These are phyloP conservation scores for Hypsopygia costalis DNA, from an alignment of 2,888 invertebrate species.

Conservation along the genomic window DNA sequence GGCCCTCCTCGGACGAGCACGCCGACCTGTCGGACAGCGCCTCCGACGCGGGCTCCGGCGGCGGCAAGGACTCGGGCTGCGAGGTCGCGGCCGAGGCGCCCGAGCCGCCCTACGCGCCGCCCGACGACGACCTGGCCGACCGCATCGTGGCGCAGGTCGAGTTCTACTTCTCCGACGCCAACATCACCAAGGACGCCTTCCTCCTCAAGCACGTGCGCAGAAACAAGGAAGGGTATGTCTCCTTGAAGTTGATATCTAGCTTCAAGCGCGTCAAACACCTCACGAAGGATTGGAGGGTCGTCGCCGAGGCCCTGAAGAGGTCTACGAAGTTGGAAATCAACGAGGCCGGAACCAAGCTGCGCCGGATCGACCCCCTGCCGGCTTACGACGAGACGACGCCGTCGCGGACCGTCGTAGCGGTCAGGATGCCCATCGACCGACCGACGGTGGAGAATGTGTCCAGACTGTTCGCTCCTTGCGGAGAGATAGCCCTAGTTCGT, in stretches of 20 bases:
- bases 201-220: slow-evolving; percentile 95
- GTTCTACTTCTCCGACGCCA: slow-evolving; percentile 97
- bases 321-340: slow-evolving; percentile 93
- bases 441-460: slow-evolving; percentile 95
- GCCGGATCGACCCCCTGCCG: slow-evolving; percentile 91
- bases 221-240: slow-evolving; percentile 97
- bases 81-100: slow-evolving; percentile 80
- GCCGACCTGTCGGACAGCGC: slow-evolving; percentile 85
- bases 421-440: slow-evolving; percentile 90
- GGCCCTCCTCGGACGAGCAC: slow-evolving; percentile 80
- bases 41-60: slow-evolving; percentile 82
- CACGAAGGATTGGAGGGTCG: slow-evolving; percentile 96
- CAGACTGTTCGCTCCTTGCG: slow-evolving; percentile 92
- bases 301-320: slow-evolving; percentile 90
- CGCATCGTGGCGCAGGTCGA: slow-evolving; percentile 94
- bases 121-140: slow-evolving; percentile 88
- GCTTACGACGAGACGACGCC: slow-evolving; percentile 95
- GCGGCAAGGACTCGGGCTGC: slow-evolving; percentile 85
- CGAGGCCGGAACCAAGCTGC: slow-evolving; percentile 93
- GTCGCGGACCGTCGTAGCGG: slow-evolving; percentile 93
- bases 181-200: slow-evolving; percentile 97
- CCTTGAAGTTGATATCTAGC: slow-evolving; percentile 95
- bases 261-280: slow-evolving; percentile 97
- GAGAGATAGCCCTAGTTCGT: slow-evolving; percentile 93
- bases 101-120: slow-evolving; percentile 84